These are phyloP conservation scores for Hesperophylax magnus DNA, from an alignment of 1,140 invertebrate genomes.

Conservation along the genomic window DNA sequence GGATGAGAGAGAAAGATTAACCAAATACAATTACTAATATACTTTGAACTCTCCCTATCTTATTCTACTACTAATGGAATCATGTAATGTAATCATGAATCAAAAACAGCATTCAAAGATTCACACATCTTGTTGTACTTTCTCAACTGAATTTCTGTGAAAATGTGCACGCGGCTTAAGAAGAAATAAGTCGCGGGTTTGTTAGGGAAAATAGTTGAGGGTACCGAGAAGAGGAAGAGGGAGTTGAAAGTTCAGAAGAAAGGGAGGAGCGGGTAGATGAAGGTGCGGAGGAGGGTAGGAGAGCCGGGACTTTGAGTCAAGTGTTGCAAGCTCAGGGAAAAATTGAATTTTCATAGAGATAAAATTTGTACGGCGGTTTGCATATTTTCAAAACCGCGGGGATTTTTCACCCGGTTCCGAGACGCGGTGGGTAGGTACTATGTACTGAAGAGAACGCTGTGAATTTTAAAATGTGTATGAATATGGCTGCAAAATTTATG, in stretches of 20 bases:
- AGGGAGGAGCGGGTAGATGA: neutral
- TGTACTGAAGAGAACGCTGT: neutral
- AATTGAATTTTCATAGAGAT: conserved; percentile 40
- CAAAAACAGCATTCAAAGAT: too few species aligned
- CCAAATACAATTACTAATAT: too few species aligned
- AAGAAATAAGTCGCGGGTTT: neutral
- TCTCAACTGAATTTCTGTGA: too few species aligned
- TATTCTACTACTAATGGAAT: too few species aligned
- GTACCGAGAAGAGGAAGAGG: neutral
- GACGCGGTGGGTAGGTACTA: neutral
- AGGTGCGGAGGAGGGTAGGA: neutral
- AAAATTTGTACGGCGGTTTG: conserved; percentile 34
- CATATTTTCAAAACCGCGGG: conserved; percentile 23
- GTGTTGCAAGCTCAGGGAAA: conserved; percentile 38
- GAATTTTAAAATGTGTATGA: conserved; percentile 10
- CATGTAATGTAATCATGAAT: too few species aligned
- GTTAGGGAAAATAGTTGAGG: neutral
- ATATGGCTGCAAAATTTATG: neutral
- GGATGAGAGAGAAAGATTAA: too few species aligned
- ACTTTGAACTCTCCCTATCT: too few species aligned
- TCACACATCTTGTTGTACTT: too few species aligned
- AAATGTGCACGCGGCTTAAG: conserved; percentile 12
- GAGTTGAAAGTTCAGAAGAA: conserved; percentile 9
- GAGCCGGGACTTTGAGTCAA: conserved; percentile 5
- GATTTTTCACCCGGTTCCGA: conserved; percentile 18